A percentile compares a stretch with the other conserved stretches of the same genome.
Evolutionary conservation across 1,140 invertebrate genomes (phyloP).

Genomic region (Sinonovacula constricta): DNA sequence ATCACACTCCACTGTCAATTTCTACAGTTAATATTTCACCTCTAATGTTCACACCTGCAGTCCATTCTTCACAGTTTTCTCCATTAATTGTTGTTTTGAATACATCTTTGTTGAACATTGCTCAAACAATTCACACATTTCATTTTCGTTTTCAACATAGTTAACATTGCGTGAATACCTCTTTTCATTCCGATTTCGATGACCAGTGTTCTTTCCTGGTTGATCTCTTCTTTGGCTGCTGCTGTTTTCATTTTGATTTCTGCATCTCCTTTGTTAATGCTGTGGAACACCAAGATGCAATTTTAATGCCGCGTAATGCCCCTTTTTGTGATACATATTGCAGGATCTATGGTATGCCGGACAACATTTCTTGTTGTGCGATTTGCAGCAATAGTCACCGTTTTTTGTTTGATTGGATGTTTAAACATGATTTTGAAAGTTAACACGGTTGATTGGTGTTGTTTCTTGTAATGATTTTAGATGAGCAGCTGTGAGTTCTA

Average conservation of each 20-base stretch:
- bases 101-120: constrained; percentile 19
- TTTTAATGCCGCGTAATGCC: constrained; percentile 44
- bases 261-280: constrained; percentile 1
- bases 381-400: constrained; percentile 40
- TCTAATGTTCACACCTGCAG: constrained; percentile 22
- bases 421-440: background rate
- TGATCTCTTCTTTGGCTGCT: background rate
- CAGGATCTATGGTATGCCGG: constrained; percentile 36
- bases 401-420: background rate
- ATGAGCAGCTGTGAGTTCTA: constrained; percentile 49
- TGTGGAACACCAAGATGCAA: constrained; percentile 5
- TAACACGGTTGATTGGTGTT: background rate
- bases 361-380: constrained; percentile 23
- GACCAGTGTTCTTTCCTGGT: background rate
- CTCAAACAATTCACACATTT: constrained; percentile 21
- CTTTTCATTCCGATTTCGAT: background rate
- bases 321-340: background rate
- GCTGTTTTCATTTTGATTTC: background rate
- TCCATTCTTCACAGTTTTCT: background rate
- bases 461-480: constrained; percentile 11
- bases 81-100: constrained; percentile 1
- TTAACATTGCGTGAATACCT: background rate
- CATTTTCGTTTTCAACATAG: background rate
- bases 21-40: constrained; percentile 11
- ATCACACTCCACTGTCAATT: constrained; percentile 42